Percentiles rank a stretch among this genome's conserved stretches.
phyloP scores from a whole-genome alignment of 2,113 vertebrate species.

The Zeus faber region DNA sequence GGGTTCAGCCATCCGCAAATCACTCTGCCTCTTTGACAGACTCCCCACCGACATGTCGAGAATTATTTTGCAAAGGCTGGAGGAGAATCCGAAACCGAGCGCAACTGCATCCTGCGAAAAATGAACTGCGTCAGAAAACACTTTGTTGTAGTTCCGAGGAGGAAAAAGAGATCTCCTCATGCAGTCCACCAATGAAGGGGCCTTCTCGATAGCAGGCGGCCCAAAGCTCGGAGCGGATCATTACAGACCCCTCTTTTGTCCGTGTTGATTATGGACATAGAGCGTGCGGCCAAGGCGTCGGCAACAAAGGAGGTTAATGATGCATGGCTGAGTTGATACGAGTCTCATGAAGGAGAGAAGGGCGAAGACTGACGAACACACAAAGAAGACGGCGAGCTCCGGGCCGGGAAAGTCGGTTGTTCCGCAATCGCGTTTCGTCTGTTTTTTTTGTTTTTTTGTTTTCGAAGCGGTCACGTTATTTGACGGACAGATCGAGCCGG shows the following conservation, averaged over 20 bases:
- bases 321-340: conserved; percentile 43
- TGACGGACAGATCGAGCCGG: too few species aligned
- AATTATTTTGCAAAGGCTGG: conserved; percentile 6
- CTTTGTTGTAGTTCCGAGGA: neutral
- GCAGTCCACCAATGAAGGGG: neutral
- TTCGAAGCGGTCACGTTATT: too few species aligned
- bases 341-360: conserved; percentile 21
- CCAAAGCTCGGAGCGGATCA: conserved; percentile 19
- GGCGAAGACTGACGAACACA: conserved; percentile 4
- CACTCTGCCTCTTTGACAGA: conserved; percentile 25
- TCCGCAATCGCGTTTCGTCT: neutral
- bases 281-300: conserved; percentile 40
- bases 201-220: neutral
- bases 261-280: conserved; percentile 29
- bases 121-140: neutral
- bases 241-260: conserved; percentile 35
- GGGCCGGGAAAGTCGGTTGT: neutral
- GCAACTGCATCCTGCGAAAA: conserved; percentile 5
- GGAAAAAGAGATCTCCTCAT: too few species aligned
- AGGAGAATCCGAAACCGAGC: neutral
- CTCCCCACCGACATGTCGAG: conserved; percentile 22
- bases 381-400: conserved; percentile 7
- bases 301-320: conserved; percentile 58
- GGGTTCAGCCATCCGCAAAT: conserved; percentile 47
- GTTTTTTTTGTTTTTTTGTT: too few species aligned